Evolutionary conservation across 1,140 invertebrate species (phyloP), one percentile per base, ranked within the genome.

Genomic region (Drepana arcuata): DNA sequence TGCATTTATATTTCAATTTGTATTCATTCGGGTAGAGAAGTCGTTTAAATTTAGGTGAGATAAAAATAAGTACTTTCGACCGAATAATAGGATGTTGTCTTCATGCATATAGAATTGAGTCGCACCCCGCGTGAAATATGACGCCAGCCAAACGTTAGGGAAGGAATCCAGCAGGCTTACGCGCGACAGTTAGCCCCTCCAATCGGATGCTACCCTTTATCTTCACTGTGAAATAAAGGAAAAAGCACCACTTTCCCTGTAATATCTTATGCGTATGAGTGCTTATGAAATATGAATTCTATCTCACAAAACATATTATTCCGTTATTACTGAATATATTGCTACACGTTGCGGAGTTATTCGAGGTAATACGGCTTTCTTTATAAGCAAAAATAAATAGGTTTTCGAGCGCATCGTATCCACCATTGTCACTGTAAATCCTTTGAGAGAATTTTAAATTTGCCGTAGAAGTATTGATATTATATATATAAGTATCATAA

Each of bases 251-350:
- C 60, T 66, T 62, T 64, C 51, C 43, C 41, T 63, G 63, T 55
- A 67, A 79, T 79, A 72, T 70, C 54, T 65, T 65, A 68, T 66
- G 61, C 53, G 61, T 64, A 64, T 55, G 70, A 68, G 66, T 69
- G 65, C 65, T 72, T 72, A 74, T 73, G 72, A 80, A 77, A 80
- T 74, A 80, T 80, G 68, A 73, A 80, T 72, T 70, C 67, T 66
- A 74, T 79, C 60, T 79, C 59, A 53, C 63, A 66, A 72, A 74
- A 73, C 71, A 75, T 75, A 72, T 70, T 73, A 75, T 72, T 75
- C 63, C 60, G 65, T 73, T 79, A 70, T 79, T 73, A 68, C 69
- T 45, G 41, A 51, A 67, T 67, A 64, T 72, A 74, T 69, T 59
- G 61, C 57, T 62, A 57, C 54, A 60, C 52, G 56, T 57, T 54